phyloP scores from a whole-genome alignment of 92 coral and sea anemone genomes.

The Epizoanthus rinbou region DNA sequence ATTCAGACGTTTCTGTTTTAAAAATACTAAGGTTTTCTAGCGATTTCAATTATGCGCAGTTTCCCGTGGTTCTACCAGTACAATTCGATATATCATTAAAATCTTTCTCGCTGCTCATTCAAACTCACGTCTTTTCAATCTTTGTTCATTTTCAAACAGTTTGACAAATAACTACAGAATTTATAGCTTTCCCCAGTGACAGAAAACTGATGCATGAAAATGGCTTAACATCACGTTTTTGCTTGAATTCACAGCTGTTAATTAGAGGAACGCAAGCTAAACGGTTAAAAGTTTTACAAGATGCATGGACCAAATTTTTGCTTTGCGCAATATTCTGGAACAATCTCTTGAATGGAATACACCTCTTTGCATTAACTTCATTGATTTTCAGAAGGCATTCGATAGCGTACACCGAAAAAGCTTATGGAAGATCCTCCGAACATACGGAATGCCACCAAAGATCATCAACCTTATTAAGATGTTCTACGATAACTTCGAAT shows the following conservation, averaged over 20 bases:
- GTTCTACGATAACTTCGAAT: conserved; percentile 48
- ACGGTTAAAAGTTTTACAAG: conserved; percentile 41
- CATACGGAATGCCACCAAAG: conserved; percentile 47
- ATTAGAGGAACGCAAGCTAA: conserved; percentile 46
- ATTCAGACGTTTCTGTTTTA: conserved; percentile 24
- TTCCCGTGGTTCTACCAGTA: conserved; percentile 30
- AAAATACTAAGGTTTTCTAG: conserved; percentile 21
- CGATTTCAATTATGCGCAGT: conserved; percentile 28
- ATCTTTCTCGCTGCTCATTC: conserved; percentile 29
- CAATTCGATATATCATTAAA: conserved; percentile 21
- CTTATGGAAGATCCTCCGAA: conserved; percentile 39
- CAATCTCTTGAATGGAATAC: conserved; percentile 33
- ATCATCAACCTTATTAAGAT: conserved; percentile 23
- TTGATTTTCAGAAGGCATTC: too few relatives aligned
- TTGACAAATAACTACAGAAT: conserved; percentile 26
- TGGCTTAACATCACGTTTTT: conserved; percentile 25
- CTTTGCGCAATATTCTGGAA: conserved; percentile 35
- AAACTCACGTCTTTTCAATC: conserved; percentile 28
- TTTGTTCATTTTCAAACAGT: conserved; percentile 26
- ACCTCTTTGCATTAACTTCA: conserved; percentile 2
- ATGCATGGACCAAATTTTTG: conserved; percentile 40
- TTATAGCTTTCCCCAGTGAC: conserved; percentile 29
- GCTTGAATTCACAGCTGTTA: conserved; percentile 40
- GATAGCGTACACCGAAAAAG: neutral
- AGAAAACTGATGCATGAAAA: conserved; percentile 27